Percentiles rank a stretch among this genome's conserved stretches.
These are phyloP conservation scores for Netelia inedita DNA, from an alignment of 2,888 invertebrate genomes.

Conservation along the genomic window DNA sequence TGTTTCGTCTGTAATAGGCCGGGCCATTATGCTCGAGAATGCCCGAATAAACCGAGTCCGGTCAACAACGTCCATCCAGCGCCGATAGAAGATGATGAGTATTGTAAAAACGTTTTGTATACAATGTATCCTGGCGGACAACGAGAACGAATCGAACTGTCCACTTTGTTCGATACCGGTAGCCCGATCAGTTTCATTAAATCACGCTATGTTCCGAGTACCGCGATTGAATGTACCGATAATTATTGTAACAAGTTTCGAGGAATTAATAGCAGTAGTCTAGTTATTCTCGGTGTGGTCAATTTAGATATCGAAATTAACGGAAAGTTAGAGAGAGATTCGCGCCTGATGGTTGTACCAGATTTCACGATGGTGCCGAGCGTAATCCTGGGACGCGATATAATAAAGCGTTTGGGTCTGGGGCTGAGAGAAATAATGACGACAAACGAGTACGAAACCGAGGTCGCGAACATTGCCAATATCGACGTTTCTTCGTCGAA, in stretches of 20 bases:
- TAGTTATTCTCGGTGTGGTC: slow-evolving; percentile 55
- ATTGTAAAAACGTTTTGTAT: slow-evolving; percentile 39
- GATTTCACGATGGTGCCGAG: slow-evolving; percentile 56
- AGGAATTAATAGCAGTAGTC: slow-evolving; percentile 50
- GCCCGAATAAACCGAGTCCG: slow-evolving; percentile 40
- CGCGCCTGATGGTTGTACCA: slow-evolving; percentile 51
- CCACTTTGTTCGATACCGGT: slow-evolving; percentile 56
- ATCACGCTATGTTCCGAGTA: slow-evolving; percentile 45
- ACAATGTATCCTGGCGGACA: slow-evolving; percentile 33
- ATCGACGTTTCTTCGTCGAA: slow-evolving; percentile 1
- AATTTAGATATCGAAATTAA: slow-evolving; percentile 9
- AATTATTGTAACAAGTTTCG: slow-evolving; percentile 35
- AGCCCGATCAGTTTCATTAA: slow-evolving; percentile 61
- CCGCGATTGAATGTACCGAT: slow-evolving; percentile 35
- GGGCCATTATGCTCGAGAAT: slow-evolving; percentile 34
- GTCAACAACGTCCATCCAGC: slow-evolving; percentile 46
- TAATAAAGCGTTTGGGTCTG: slow-evolving; percentile 2
- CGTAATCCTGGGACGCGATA: slow-evolving; percentile 32
- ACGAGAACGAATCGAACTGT: slow-evolving; percentile 29
- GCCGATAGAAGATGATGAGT: slow-evolving; percentile 53
- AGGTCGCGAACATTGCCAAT: neutral
- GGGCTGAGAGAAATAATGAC: neutral
- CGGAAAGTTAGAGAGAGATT: neutral
- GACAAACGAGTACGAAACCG: neutral
- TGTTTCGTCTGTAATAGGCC: slow-evolving; percentile 27